phyloP scores from a whole-genome alignment of 1,140 invertebrate species.

The Solen grandis region DNA sequence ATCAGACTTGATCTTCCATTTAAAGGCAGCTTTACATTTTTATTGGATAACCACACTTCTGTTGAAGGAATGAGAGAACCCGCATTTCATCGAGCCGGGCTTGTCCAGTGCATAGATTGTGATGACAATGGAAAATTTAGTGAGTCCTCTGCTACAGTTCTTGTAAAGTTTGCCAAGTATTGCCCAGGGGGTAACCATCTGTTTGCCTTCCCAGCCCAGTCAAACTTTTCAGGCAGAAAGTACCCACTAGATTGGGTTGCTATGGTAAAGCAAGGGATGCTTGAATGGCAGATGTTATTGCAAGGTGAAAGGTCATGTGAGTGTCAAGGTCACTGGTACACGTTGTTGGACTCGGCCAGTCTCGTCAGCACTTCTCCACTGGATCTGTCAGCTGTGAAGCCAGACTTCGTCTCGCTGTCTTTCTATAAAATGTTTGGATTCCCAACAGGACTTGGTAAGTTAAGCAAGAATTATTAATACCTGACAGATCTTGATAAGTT shows the following conservation, averaged over 20 bases:
- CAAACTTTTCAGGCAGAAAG: conserved; percentile 96
- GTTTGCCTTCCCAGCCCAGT: conserved; percentile 94
- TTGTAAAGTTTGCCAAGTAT: conserved; percentile 8
- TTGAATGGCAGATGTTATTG: conserved; percentile 77
- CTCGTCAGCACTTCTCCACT: conserved; percentile 90
- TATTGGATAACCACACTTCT: conserved; percentile 96
- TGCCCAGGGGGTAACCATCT: conserved; percentile 82
- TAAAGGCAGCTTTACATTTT: conserved; percentile 86
- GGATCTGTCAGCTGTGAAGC: conserved; percentile 87
- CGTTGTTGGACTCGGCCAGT: conserved; percentile 92
- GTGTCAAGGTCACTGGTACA: conserved; percentile 85
- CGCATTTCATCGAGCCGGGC: conserved; percentile 60
- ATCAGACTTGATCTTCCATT: neutral
- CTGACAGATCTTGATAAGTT: no score
- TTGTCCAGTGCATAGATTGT: conserved; percentile 69
- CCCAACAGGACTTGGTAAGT: conserved; percentile 88
- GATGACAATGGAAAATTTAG: conserved; percentile 47
- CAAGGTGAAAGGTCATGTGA: conserved; percentile 31
- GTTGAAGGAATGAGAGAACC: conserved; percentile 93
- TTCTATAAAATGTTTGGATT: conserved; percentile 99
- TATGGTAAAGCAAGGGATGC: conserved; percentile 84
- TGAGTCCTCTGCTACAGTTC: conserved; percentile 2
- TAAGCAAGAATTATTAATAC: no score
- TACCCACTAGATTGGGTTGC: conserved; percentile 90
- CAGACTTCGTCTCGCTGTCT: conserved; percentile 95